These are phyloP conservation scores for Hippocampus zosterae DNA, from an alignment of 2,113 vertebrate genomes.

Conservation along the genomic window DNA sequence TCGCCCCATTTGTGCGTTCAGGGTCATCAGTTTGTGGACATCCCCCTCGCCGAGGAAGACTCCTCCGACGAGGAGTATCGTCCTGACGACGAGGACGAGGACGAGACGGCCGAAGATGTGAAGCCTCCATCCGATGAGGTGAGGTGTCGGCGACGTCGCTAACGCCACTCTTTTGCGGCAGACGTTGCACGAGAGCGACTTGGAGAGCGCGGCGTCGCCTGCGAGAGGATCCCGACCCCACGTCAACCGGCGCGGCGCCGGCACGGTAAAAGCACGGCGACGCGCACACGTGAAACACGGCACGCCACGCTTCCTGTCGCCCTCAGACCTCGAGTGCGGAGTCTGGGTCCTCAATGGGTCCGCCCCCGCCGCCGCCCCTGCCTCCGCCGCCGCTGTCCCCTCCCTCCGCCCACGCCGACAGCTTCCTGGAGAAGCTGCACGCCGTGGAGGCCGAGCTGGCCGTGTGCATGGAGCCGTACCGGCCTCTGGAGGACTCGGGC, in stretches of 20 bases:
- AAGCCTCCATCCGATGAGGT: slow-evolving; percentile 1
- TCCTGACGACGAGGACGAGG: slow-evolving; percentile 93
- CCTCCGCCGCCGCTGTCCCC: slow-evolving; percentile 80
- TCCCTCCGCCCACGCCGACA: slow-evolving; percentile 72
- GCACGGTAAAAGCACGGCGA: slow-evolving; percentile 49
- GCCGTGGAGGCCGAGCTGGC: slow-evolving; percentile 92
- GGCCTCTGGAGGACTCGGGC: slow-evolving; percentile 30
- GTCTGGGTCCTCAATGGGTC: slow-evolving; percentile 82
- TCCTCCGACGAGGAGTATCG: slow-evolving; percentile 95
- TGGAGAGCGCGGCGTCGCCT: slow-evolving; percentile 88
- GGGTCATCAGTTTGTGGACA: slow-evolving; percentile 93
- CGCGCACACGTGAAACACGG: too few relatives aligned
- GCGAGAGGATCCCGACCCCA: slow-evolving; percentile 75
- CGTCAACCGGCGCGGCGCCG: slow-evolving; percentile 23
- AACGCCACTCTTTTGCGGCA: slow-evolving; percentile 30
- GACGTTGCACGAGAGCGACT: slow-evolving; percentile 92
- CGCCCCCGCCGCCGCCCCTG: slow-evolving; percentile 76
- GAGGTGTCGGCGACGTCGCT: background rate
- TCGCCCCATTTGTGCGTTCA: slow-evolving; percentile 34
- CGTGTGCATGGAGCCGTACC: slow-evolving; percentile 83
- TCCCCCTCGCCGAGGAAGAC: slow-evolving; percentile 92
- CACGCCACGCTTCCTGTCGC: background rate
- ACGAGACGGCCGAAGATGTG: slow-evolving; percentile 88
- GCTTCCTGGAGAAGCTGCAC: slow-evolving; percentile 91
- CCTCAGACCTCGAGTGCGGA: slow-evolving; percentile 63